These are phyloP conservation scores for Isaurus tuberculatus DNA, from an alignment of 92 coral and sea anemone genomes.

Conservation along the genomic window DNA sequence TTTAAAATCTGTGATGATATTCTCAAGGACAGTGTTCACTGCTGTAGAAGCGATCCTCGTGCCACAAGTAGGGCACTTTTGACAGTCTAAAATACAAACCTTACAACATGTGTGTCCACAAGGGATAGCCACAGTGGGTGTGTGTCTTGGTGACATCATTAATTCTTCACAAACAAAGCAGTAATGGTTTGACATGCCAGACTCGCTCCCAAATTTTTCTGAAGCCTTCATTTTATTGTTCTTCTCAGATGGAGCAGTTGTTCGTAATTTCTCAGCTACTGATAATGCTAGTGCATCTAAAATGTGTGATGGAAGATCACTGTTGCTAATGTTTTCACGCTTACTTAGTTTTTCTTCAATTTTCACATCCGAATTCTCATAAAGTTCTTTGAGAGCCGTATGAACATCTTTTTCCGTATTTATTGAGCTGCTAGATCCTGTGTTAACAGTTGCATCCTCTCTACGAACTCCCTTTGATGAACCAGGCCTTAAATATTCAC, in stretches of 20 bases:
- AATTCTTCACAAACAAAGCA: slow-evolving; percentile 84
- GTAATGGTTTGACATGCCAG: slow-evolving; percentile 86
- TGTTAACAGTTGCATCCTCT: slow-evolving; percentile 21
- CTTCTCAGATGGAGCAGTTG: slow-evolving; percentile 47
- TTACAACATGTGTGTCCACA: slow-evolving; percentile 98
- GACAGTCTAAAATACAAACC: slow-evolving; percentile 79
- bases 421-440: slow-evolving; percentile 33
- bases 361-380: background rate
- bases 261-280: slow-evolving; percentile 80
- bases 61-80: slow-evolving; percentile 92
- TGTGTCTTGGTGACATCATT: slow-evolving; percentile 88
- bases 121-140: slow-evolving; percentile 92
- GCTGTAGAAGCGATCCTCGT: slow-evolving; percentile 85
- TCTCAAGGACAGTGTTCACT: slow-evolving; percentile 94
- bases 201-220: slow-evolving; percentile 41
- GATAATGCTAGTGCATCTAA: slow-evolving; percentile 87
- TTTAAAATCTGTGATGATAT: slow-evolving; percentile 81
- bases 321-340: background rate
- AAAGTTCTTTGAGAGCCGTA: background rate
- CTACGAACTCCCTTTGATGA: slow-evolving; percentile 38
- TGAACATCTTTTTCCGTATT: slow-evolving; percentile 16
- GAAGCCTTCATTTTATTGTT: slow-evolving; percentile 36
- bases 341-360: background rate
- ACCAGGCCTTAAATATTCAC: background rate
- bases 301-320: slow-evolving; percentile 67